Conservation (phyloP, 2,113 vertebrate genomes). For the Hypanus sabinus region DNA sequence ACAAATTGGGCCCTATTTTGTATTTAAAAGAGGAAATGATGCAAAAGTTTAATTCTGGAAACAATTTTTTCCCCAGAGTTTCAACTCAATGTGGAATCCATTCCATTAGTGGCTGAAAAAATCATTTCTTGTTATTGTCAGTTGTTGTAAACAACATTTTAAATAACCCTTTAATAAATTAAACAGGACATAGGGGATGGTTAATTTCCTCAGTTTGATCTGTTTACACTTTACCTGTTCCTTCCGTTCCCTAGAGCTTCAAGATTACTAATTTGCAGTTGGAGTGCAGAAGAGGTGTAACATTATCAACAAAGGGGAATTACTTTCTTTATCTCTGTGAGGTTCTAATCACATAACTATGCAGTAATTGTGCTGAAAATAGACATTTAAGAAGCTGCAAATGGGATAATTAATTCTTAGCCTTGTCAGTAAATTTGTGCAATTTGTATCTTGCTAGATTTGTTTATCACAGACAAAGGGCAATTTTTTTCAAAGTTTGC, state of each 20-base stretch:
- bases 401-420: neutral
- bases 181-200: constrained; percentile 6
- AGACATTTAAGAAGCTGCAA: neutral
- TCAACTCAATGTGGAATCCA: neutral
- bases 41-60: neutral
- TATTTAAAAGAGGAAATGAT: neutral
- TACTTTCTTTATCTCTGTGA: neutral
- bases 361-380: neutral
- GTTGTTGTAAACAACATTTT: neutral
- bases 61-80: neutral
- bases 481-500: neutral
- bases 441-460: neutral
- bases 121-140: constrained; percentile 9
- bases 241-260: neutral
- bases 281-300: neutral
- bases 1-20: neutral
- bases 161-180: neutral
- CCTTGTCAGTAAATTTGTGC: neutral
- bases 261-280: neutral
- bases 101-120: neutral
- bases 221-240: constrained; percentile 10
- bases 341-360: constrained; percentile 11
- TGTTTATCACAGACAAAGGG: neutral
- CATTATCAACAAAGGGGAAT: neutral
- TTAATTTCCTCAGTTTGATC: constrained; percentile 13